A percentile compares a stretch with the other conserved stretches of the same genome.
Evolutionary conservation across 2,797 vertebrate genomes (phyloP).

Genomic region (Sphenodon punctatus): DNA sequence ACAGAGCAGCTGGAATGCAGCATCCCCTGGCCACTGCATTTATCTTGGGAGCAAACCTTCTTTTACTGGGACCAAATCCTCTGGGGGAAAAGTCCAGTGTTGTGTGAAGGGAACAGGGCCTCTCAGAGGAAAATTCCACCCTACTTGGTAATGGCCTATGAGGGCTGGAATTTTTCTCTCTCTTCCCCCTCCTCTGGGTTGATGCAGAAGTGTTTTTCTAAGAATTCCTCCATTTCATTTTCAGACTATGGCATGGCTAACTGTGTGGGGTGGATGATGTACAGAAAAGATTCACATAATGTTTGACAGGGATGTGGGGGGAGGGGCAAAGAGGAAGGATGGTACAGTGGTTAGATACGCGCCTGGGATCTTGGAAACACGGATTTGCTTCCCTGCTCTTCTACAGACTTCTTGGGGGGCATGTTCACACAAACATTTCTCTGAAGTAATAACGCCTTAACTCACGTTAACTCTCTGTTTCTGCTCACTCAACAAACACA

Average conservation of each 20-base stretch:
- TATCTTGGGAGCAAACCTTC: background rate
- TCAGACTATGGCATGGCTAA: background rate
- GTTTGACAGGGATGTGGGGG: background rate
- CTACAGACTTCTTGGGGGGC: too few species aligned
- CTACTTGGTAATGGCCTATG: background rate
- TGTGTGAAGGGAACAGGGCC: background rate
- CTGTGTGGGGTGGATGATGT: background rate
- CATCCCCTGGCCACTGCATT: background rate
- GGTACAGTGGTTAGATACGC: too few species aligned
- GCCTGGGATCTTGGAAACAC: too few species aligned
- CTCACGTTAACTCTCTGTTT: too few species aligned
- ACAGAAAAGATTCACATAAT: background rate
- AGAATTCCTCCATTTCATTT: slow-evolving; percentile 62
- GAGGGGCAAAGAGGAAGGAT: background rate
- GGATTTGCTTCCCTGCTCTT: too few species aligned
- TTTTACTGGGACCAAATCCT: background rate
- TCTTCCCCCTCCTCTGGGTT: slow-evolving; percentile 46
- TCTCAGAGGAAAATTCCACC: background rate
- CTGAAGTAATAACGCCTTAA: too few species aligned
- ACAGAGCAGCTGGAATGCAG: background rate
- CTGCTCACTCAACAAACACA: too few species aligned
- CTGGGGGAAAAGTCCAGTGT: background rate
- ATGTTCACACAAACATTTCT: too few species aligned
- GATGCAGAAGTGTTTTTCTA: slow-evolving; percentile 41
- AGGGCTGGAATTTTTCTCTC: slow-evolving; percentile 59